Conservation (phyloP, 1,140 invertebrate genomes). For the Spodoptera litura region DNA sequence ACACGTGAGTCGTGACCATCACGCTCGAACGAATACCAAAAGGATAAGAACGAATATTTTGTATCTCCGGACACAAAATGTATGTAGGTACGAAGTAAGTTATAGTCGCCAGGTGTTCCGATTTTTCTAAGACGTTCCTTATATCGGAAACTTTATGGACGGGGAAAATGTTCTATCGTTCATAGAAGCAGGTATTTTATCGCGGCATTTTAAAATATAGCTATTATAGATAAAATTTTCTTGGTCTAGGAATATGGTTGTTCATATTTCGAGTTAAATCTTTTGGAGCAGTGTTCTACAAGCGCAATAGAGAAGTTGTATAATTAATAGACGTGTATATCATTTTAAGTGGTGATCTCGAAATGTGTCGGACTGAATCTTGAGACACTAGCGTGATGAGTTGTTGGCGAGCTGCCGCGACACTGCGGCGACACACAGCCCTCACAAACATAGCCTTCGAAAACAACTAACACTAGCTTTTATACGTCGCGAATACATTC, state of each 20-base stretch:
- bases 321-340: constrained; percentile 11
- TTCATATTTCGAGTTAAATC: background rate
- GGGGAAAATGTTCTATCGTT: constrained; percentile 16
- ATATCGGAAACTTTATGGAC: constrained; percentile 14
- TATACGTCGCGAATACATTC: constrained; percentile 39
- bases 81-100: constrained; percentile 60
- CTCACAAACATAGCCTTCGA: constrained; percentile 58
- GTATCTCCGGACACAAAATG: constrained; percentile 63
- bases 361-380: constrained; percentile 14
- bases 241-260: background rate
- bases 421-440: constrained; percentile 51
- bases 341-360: constrained; percentile 13
- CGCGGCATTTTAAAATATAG: constrained; percentile 12
- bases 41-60: constrained; percentile 51
- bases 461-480: constrained; percentile 64
- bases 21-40: constrained; percentile 49
- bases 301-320: background rate
- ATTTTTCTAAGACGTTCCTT: constrained; percentile 18
- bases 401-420: constrained; percentile 71
- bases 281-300: background rate
- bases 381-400: constrained; percentile 39
- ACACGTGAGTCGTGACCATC: constrained; percentile 44
- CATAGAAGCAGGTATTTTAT: constrained; percentile 1
- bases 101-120: constrained; percentile 34
- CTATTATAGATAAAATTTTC: constrained; percentile 4